phyloP scores from a whole-genome alignment of 2,113 vertebrate genomes.

The Sciurus niger region DNA sequence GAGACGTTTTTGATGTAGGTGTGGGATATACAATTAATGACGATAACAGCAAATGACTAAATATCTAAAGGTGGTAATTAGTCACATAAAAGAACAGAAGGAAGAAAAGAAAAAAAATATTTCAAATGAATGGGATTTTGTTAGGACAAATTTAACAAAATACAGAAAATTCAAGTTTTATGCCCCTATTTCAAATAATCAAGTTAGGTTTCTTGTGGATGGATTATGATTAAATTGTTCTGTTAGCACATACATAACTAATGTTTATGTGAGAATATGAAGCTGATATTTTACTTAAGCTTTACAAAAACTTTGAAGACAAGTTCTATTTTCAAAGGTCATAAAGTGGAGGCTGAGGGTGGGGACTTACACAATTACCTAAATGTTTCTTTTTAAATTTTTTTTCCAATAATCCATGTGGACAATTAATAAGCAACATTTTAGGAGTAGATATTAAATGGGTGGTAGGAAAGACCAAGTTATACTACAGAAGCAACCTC shows the following conservation, averaged over 20 bases:
- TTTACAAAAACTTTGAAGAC: background rate
- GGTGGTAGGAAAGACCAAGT: background rate
- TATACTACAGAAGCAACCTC: background rate
- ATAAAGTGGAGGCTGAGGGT: background rate
- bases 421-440: background rate
- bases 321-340: background rate
- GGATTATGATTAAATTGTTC: background rate
- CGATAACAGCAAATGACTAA: background rate
- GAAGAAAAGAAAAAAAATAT: slow-evolving; percentile 30
- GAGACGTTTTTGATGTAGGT: background rate
- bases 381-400: background rate
- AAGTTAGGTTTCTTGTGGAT: slow-evolving; percentile 6
- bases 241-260: background rate
- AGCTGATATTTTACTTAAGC: background rate
- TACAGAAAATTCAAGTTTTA: slow-evolving; percentile 42
- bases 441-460: background rate
- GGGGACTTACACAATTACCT: no score
- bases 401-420: background rate
- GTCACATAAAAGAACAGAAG: slow-evolving; percentile 45
- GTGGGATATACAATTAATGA: background rate
- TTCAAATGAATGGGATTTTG: slow-evolving; percentile 47
- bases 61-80: slow-evolving; percentile 56
- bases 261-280: background rate
- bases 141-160: slow-evolving; percentile 52
- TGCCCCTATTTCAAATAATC: slow-evolving; percentile 3